Evolutionary conservation across 2,888 invertebrate genomes (phyloP).

Genomic region (Thecocarcelia acutangulata): DNA sequence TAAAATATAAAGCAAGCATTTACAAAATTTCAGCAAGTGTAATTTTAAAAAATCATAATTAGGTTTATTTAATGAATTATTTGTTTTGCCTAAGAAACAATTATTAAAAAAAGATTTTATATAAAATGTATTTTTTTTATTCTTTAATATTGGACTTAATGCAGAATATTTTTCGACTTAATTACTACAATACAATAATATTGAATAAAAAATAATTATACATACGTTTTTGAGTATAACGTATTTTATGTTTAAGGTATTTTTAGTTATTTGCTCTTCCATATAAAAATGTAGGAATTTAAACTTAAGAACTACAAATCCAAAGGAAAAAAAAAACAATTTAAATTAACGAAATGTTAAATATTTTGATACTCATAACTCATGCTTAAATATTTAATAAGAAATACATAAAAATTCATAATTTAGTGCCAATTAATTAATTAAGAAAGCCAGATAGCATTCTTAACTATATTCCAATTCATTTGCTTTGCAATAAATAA

Average conservation of each 20-base stretch:
- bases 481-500: too few species aligned
- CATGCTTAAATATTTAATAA: background rate
- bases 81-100: constrained; percentile 46
- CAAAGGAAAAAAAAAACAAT: constrained; percentile 31
- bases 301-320: constrained; percentile 36
- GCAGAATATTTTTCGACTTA: constrained; percentile 19
- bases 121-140: constrained; percentile 1
- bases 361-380: constrained; percentile 12
- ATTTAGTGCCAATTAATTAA: too few species aligned
- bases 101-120: background rate
- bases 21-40: constrained; percentile 34
- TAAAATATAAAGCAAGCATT: constrained; percentile 19
- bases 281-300: constrained; percentile 22
- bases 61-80: constrained; percentile 36
- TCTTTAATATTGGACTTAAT: constrained; percentile 5
- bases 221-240: background rate
- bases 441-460: too few species aligned
- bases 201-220: constrained; percentile 14
- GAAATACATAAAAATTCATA: too few species aligned
- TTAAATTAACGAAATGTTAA: constrained; percentile 41
- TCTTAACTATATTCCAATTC: too few species aligned
- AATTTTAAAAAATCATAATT: constrained; percentile 9
- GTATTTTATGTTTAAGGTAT: background rate
- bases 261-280: too few species aligned
- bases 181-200: constrained; percentile 12